Base-by-base conservation (phyloP, 2,888 invertebrate species). In the Acanthosepion esculentum region DNA sequence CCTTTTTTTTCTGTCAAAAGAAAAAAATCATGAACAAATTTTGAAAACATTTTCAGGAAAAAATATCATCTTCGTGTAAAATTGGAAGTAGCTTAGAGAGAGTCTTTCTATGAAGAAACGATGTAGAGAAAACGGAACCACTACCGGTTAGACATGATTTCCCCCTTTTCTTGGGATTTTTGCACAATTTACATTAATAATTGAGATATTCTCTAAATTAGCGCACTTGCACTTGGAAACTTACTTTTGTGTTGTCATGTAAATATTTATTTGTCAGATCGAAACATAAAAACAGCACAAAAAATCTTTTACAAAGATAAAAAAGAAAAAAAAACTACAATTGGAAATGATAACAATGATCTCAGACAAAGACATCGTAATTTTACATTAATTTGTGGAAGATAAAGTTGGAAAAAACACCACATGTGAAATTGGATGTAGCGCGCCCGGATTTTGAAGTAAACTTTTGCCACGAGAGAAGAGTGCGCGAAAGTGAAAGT, bases 401-500 rank as follows among this genome's bases (percentile, higher is more conserved):
- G n/a, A 33, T n/a, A 15, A 15, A 78, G 18, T 5, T 15, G 15
- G n/a, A n/a, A 78, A 78, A n/a, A 78, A 78, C 10, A n/a, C 15
- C n/a, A 15, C n/a, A n/a, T 33, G n/a, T 78, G 78, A n/a, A n/a
- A 15, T 78, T 33, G n/a, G 78, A 15, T 33, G n/a, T 78, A 23
- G 78, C 78, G 78, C 78, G 78, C n/a, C n/a, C 10, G 78, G n/a
- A 78, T 4, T 78, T 78, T n/a, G 23, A 59, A 59, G 4, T 23
- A 78, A 78, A 78, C 78, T 78, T 78, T 78, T 78, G n/a, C 78
- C 78, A n/a, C n/a, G 15, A 78, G n/a, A 78, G 78, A 78, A 78
- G n/a, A 78, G 78, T 78, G 78, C n/a, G 78, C 93, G n/a, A 93
- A 93, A 93, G 93, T 93, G 93, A 93, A 93, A 93, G 53, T 48